phyloP scores from a whole-genome alignment of 1,140 invertebrate species.

The Antheraea pernyi region DNA sequence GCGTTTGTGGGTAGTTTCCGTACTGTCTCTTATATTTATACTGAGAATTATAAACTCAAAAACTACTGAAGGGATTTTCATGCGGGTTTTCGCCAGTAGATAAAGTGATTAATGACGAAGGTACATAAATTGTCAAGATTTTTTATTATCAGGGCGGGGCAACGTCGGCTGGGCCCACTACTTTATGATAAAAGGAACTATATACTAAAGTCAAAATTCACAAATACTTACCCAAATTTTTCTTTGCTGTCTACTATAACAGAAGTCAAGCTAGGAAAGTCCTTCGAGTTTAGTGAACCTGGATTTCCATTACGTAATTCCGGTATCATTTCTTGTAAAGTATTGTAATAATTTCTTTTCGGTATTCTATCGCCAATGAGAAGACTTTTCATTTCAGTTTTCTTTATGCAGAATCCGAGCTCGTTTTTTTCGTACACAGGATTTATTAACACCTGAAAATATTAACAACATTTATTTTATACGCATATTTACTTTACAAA shows the following conservation, averaged over 20 bases:
- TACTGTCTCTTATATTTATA: too few species aligned
- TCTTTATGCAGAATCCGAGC: conserved; percentile 88
- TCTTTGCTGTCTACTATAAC: conserved; percentile 79
- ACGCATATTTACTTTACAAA: too few species aligned
- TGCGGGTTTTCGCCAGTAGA: too few species aligned
- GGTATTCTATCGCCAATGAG: conserved; percentile 84
- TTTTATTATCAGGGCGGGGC: too few species aligned
- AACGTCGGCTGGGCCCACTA: too few species aligned
- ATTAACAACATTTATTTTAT: not conserved
- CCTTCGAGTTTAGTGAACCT: conserved; percentile 51
- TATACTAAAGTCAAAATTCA: not conserved
- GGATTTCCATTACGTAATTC: conserved; percentile 65
- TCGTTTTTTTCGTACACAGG: conserved; percentile 89
- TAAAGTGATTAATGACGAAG: too few species aligned
- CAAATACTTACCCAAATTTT: conserved; percentile 76
- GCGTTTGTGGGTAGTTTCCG: too few species aligned
- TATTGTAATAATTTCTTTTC: conserved; percentile 86
- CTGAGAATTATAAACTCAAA: too few species aligned
- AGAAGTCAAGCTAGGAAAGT: conserved; percentile 76
- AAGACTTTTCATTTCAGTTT: conserved; percentile 87
- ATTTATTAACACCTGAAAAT: conserved; percentile 88
- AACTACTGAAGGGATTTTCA: too few species aligned
- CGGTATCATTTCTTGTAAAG: conserved; percentile 80
- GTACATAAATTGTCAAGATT: too few species aligned
- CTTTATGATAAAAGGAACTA: not conserved